These are phyloP conservation scores for Eumeta japonica DNA, from an alignment of 1,140 invertebrate genomes.

Conservation along the genomic window DNA sequence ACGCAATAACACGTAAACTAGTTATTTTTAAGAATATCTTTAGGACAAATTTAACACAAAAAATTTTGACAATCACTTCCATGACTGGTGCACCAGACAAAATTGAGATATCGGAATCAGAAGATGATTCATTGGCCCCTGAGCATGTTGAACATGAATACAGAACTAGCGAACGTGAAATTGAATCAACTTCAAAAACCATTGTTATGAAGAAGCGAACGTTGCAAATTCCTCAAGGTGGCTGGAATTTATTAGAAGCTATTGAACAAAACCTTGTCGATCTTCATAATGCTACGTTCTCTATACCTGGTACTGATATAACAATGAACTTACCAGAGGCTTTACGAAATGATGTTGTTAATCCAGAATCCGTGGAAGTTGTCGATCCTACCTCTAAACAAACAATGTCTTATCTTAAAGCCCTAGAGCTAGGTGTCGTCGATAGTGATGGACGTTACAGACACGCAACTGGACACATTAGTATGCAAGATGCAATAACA, in stretches of 20 bases:
- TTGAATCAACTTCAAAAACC: slow-evolving; percentile 74
- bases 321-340: slow-evolving; percentile 76
- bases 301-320: slow-evolving; percentile 86
- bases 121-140: slow-evolving; percentile 63
- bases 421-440: slow-evolving; percentile 75
- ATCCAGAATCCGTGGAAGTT: slow-evolving; percentile 71
- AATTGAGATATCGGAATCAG: slow-evolving; percentile 63
- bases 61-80: slow-evolving; percentile 64
- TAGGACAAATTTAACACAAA: slow-evolving; percentile 40
- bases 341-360: slow-evolving; percentile 82
- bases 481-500: slow-evolving; percentile 79
- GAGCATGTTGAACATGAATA: slow-evolving; percentile 66
- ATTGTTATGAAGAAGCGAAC: slow-evolving; percentile 70
- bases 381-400: slow-evolving; percentile 61
- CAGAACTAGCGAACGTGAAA: too few relatives aligned
- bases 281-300: slow-evolving; percentile 72
- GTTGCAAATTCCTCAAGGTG: slow-evolving; percentile 67
- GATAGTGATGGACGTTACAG: slow-evolving; percentile 68
- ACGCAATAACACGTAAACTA: slow-evolving; percentile 71
- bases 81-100: slow-evolving; percentile 65
- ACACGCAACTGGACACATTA: slow-evolving; percentile 61
- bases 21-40: slow-evolving; percentile 60
- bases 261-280: slow-evolving; percentile 82
- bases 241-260: slow-evolving; percentile 73
- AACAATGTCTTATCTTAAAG: slow-evolving; percentile 73